Evolutionary conservation across 2,113 vertebrate species (phyloP).

Genomic region (Atractosteus spatula): DNA sequence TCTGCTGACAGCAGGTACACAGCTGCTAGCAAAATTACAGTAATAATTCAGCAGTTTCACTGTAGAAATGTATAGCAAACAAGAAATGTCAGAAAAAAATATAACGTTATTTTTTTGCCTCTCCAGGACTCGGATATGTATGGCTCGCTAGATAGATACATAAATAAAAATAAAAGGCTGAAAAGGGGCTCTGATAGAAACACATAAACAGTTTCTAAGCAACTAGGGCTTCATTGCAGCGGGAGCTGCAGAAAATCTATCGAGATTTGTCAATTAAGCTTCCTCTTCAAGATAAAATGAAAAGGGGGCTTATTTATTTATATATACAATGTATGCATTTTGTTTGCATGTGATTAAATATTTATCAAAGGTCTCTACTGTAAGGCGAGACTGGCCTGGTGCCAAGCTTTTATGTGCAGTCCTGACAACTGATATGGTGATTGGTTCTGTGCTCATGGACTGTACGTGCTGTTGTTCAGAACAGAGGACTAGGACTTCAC

Average conservation of each 20-base stretch:
- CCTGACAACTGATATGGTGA: too few species aligned
- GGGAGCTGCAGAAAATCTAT: conserved; percentile 22
- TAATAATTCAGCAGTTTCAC: conserved; percentile 38
- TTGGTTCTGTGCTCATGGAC: too few species aligned
- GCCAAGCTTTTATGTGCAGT: too few species aligned
- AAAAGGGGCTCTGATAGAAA: conserved; percentile 21
- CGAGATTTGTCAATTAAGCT: conserved; percentile 36
- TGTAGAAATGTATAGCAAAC: conserved; percentile 24
- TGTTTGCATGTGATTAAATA: too few species aligned
- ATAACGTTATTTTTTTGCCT: conserved; percentile 16
- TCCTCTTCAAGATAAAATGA: conserved; percentile 16
- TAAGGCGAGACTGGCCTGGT: too few species aligned
- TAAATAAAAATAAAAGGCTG: conserved; percentile 17
- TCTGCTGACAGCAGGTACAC: conserved; percentile 41
- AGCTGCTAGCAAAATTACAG: conserved; percentile 40
- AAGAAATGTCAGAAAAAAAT: too few species aligned
- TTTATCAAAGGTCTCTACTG: too few species aligned
- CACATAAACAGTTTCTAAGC: conserved; percentile 48
- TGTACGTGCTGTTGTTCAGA: too few species aligned
- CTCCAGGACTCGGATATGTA: conserved; percentile 31
- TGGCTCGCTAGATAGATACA: conserved; percentile 14
- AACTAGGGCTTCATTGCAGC: conserved; percentile 39
- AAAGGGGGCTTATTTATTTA: too few species aligned
- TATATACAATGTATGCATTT: too few species aligned
- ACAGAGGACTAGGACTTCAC: too few species aligned